These are phyloP conservation scores for Heliornis fulica DNA, from an alignment of 2,113 vertebrate genomes.

Conservation along the genomic window DNA sequence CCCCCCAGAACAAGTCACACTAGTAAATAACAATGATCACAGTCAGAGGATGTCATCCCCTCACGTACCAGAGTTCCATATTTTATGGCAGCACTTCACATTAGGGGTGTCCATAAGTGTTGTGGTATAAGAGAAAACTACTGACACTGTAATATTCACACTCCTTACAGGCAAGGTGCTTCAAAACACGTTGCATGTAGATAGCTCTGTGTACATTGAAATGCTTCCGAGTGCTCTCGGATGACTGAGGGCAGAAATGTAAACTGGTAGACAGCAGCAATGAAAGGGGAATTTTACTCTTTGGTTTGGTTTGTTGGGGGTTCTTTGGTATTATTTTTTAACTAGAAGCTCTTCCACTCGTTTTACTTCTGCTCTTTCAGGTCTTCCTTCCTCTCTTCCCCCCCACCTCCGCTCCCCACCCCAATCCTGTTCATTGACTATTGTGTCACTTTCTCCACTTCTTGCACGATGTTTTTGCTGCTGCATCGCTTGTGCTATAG, in stretches of 20 bases:
- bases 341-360: neutral
- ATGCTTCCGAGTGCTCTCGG: neutral
- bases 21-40: neutral
- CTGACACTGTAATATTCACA: neutral
- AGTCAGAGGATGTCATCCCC: neutral
- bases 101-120: neutral
- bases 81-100: neutral
- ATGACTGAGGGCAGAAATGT: neutral
- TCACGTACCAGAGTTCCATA: fast-evolving
- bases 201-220: neutral
- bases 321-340: neutral
- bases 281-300: neutral
- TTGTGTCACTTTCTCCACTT: neutral
- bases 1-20: neutral
- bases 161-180: neutral
- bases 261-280: neutral
- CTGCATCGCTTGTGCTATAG: fast-evolving
- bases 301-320: neutral
- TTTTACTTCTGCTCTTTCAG: neutral
- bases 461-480: fast-evolving
- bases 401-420: too few relatives aligned
- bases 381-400: neutral
- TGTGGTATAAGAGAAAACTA: neutral
- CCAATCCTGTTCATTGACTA: neutral
- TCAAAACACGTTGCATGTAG: fast-evolving